These are phyloP conservation scores for Passer montanus DNA, from an alignment of 2,113 vertebrate species.

Conservation along the genomic window DNA sequence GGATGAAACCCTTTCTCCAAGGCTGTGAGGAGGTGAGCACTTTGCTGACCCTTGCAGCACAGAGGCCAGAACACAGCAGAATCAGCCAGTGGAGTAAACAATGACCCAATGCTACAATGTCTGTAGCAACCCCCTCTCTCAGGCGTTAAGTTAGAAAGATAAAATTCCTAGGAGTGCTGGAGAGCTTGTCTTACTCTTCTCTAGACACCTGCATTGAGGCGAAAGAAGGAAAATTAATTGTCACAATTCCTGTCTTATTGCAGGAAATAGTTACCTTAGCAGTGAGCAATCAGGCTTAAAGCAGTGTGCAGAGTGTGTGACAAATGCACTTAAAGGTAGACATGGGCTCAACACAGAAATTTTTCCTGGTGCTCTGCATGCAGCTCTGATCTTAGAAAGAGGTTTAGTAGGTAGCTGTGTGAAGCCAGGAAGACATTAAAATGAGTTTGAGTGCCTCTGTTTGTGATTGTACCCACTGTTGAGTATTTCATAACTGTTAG, in stretches of 20 bases:
- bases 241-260: slow-evolving; percentile 11
- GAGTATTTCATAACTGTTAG: background rate
- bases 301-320: background rate
- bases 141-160: background rate
- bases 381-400: background rate
- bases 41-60: background rate
- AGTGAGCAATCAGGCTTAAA: slow-evolving; percentile 10
- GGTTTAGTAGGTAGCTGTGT: background rate
- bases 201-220: background rate
- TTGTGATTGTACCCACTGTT: background rate
- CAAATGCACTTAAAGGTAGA: background rate
- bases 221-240: background rate
- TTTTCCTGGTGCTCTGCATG: background rate
- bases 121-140: background rate
- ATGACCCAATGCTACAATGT: background rate
- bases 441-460: slow-evolving; percentile 1
- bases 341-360: background rate
- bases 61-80: background rate
- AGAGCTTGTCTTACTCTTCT: background rate
- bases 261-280: background rate
- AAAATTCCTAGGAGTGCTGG: background rate
- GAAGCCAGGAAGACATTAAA: background rate
- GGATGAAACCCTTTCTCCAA: background rate
- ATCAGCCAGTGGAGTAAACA: background rate
- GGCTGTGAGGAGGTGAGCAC: background rate